Base-by-base conservation (phyloP, 1,140 invertebrate genomes). In the Anagrus nilaparvatae region DNA sequence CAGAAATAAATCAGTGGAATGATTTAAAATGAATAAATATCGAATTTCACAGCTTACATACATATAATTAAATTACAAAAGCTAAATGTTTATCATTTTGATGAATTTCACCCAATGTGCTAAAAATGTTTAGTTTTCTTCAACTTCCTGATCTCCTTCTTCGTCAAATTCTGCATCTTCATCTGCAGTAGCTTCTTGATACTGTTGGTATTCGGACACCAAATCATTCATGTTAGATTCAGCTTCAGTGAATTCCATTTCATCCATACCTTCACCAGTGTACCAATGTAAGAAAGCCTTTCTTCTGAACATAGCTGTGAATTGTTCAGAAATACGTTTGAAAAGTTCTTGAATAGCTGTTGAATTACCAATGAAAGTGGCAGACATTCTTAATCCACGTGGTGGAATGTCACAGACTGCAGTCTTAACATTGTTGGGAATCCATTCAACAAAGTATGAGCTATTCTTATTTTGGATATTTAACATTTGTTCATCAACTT, bases 271-370 rank as follows among this genome's bases (percentile, higher is more conserved):
- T 59, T 89, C 86, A 31, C 85, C 86, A 28, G 84, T 89, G 67
- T 87, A 87, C 90, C 90, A 94, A 74, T 94, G 90, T 39, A 94
- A 72, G 78, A 94, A 94, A 61, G 90, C 90, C 69, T 93, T 89
- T 54, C 90, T 74, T 54, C 90, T 78, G 75, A 94, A 94, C 90
- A 94, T 94, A 40, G 87, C 84, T 13, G 84, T 86, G 56, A 90
- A 91, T 58, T 90, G 84, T 63, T 90, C 86, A 8, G 82, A 82
- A 57, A 91, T 84, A 52, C 87, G 73, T 65, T 90, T 90, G 67
- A 91, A 90, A 49, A 92, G 65, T 58, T 85, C 82, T 65, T 89
- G 86, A 47, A 91, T 91, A 49, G 86, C 87, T 23, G 89, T 94
- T 8, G 83, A 84, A 62, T 94, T 93, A 24, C 86, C 87, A 54